Conservation (phyloP, 2,113 vertebrate species). For the Lasiurus borealis region DNA sequence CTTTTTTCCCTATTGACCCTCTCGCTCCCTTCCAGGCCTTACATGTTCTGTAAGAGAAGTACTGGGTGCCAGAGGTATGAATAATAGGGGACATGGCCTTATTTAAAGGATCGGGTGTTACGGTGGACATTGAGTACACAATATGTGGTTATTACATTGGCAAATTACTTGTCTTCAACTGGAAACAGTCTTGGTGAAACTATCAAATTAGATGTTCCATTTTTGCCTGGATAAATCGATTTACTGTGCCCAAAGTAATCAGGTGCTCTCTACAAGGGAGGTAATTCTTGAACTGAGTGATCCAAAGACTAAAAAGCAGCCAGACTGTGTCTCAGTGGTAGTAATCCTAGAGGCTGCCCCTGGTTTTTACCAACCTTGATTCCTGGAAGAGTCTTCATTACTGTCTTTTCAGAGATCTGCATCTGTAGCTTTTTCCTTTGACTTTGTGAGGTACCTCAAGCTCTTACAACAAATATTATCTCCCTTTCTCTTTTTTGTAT, state of each 20-base stretch:
- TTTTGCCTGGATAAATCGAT: not conserved
- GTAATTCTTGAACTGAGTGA: slow-evolving; percentile 31
- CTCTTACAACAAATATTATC: not conserved
- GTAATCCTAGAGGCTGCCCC: not conserved
- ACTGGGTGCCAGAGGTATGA: not conserved
- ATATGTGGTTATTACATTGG: not conserved
- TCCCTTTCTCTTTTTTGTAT: not conserved
- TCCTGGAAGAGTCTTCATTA: not conserved
- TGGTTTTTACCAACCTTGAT: slow-evolving; percentile 26
- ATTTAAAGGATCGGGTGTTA: not conserved
- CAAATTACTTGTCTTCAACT: not conserved
- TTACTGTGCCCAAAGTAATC: not conserved
- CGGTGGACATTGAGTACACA: not conserved
- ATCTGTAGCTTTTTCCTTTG: slow-evolving; percentile 15
- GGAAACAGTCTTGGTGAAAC: not conserved
- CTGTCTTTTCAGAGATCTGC: not conserved
- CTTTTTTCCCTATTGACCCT: too few relatives aligned
- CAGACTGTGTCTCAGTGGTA: not conserved
- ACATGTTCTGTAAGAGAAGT: not conserved
- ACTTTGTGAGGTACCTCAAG: not conserved
- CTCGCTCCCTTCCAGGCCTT: not conserved
- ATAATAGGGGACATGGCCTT: not conserved
- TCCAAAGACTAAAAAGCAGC: not conserved
- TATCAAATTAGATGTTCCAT: not conserved
- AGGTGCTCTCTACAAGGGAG: not conserved